Conservation (phyloP, 2,113 vertebrate species). For the Rhombomys opimus region DNA sequence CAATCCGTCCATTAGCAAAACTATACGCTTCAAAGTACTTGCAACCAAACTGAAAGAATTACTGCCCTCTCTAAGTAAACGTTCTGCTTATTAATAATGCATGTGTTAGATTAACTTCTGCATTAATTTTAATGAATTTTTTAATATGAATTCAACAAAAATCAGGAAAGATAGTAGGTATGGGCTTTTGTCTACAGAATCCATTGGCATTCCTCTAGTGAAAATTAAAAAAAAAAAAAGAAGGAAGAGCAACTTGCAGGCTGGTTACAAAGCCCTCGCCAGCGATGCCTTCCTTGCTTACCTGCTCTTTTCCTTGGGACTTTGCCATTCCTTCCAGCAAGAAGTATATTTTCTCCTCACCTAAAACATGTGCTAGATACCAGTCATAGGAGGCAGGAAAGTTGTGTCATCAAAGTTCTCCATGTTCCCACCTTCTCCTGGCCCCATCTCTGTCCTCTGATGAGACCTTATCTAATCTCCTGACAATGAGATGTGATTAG, state of each 20-base stretch:
- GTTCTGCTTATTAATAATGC: slow-evolving; percentile 40
- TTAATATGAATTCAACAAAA: not conserved
- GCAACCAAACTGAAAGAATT: slow-evolving; percentile 54
- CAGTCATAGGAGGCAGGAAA: not conserved
- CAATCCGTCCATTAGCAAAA: slow-evolving; percentile 11
- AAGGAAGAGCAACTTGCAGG: not conserved
- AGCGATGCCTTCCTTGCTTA: not conserved
- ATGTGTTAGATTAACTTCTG: slow-evolving; percentile 49
- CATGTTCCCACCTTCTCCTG: not conserved
- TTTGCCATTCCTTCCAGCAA: not conserved
- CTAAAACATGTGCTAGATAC: not conserved
- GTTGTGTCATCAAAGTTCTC: not conserved
- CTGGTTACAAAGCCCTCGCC: not conserved
- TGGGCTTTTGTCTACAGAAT: not conserved
- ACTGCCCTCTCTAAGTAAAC: slow-evolving; percentile 51
- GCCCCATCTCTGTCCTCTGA: not conserved
- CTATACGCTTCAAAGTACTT: slow-evolving; percentile 41
- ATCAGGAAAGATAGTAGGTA: slow-evolving; percentile 6
- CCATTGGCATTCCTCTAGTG: not conserved
- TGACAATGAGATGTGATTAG: not conserved
- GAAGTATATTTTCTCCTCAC: not conserved
- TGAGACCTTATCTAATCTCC: not conserved
- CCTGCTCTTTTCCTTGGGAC: not conserved
- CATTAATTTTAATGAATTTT: slow-evolving; percentile 38
- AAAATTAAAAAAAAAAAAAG: not conserved